These are phyloP conservation scores for Pituophis catenifer DNA, from an alignment of 2,113 vertebrate species.

Conservation along the genomic window DNA sequence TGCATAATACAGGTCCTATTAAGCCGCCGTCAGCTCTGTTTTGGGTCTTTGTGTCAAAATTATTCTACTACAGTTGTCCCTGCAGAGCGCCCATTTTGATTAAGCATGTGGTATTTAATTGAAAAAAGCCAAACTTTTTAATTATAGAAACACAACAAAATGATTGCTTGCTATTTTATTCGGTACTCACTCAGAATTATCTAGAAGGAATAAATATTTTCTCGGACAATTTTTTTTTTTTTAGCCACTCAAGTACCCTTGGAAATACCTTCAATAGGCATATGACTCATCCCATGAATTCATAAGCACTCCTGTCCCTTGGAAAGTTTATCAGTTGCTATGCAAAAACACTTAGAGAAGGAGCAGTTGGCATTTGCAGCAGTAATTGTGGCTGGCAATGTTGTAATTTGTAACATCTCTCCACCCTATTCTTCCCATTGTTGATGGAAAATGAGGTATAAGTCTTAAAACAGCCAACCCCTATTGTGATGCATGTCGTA, in stretches of 20 bases:
- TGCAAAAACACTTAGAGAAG: conserved; percentile 42
- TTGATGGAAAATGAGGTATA: not conserved
- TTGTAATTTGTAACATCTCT: not conserved
- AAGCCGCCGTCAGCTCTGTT: not conserved
- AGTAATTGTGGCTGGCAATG: not conserved
- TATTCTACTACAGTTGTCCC: not conserved
- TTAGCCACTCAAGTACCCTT: conserved; percentile 56
- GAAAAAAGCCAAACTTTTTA: conserved; percentile 32
- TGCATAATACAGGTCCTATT: conserved; percentile 5
- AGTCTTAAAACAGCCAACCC: not conserved
- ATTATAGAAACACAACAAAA: conserved; percentile 60
- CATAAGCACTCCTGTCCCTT: conserved; percentile 58
- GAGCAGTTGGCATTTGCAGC: conserved; percentile 36
- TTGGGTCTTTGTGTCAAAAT: not conserved
- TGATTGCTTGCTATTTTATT: conserved; percentile 43
- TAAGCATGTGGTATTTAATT: conserved; percentile 14
- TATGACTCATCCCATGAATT: conserved; percentile 55
- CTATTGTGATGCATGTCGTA: not conserved
- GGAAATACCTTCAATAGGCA: conserved; percentile 62
- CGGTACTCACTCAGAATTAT: conserved; percentile 49
- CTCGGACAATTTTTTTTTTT: conserved; percentile 30
- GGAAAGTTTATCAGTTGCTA: conserved; percentile 54
- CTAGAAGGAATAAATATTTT: conserved; percentile 64
- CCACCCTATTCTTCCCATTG: not conserved
- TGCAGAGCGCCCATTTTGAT: conserved; percentile 10